Evolutionary conservation across 2,797 vertebrate genomes (phyloP).

Genomic region (Notolabrus celidotus): DNA sequence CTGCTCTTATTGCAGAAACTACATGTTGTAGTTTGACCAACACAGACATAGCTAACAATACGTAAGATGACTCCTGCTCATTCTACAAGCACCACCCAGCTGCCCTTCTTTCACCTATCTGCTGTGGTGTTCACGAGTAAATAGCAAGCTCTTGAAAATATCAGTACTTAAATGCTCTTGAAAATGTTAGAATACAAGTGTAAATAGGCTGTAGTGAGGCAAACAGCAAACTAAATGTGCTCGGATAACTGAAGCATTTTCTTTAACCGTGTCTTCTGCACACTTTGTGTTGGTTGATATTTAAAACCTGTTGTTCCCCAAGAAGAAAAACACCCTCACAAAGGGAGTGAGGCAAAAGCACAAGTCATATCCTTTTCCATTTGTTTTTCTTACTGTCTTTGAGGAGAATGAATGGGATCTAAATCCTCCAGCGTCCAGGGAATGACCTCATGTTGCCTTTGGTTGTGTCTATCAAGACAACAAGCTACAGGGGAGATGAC

Average conservation of each 20-base stretch:
- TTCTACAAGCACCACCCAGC: no score
- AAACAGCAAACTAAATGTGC: background rate
- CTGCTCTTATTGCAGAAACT: no score
- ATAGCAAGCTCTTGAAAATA: no score
- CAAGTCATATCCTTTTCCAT: conserved; percentile 8
- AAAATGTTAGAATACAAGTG: no score
- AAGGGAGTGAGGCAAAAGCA: background rate
- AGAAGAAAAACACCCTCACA: background rate
- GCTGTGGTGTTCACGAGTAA: no score
- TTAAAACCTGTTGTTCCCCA: conserved; percentile 7
- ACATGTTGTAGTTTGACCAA: no score
- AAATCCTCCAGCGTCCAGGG: conserved; percentile 29
- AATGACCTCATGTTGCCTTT: conserved; percentile 50
- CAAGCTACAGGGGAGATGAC: conserved; percentile 20
- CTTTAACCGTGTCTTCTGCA: no score
- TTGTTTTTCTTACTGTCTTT: conserved; percentile 14
- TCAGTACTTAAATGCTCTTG: no score
- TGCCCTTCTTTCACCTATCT: no score
- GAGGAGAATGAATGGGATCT: conserved; percentile 26
- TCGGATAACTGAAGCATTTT: background rate
- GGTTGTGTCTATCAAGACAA: conserved; percentile 38
- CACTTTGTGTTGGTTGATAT: background rate
- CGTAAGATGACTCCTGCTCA: no score
- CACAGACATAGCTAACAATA: no score
- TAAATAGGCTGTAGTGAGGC: no score